Evolutionary conservation across 2,888 invertebrate species (phyloP).

Genomic region (Drosophila birchii): DNA sequence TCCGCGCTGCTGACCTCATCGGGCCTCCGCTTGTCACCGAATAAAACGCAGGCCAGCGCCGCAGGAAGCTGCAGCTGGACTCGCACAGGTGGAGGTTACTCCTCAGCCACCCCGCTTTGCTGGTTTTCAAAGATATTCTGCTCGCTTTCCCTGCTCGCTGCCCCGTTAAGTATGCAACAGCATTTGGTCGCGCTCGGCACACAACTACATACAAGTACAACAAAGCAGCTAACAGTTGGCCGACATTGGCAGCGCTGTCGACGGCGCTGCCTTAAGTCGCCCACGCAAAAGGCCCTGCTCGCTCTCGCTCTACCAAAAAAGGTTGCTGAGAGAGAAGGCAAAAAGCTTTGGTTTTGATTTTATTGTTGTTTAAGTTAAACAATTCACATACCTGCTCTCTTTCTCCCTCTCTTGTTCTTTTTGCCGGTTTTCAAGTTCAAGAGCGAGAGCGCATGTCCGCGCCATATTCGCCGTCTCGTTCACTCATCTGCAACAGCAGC

Average conservation of each 20-base stretch:
- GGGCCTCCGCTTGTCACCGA: conserved; percentile 67
- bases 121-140: conserved; percentile 13
- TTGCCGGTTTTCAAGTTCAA: conserved; percentile 84
- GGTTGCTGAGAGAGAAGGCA: conserved; percentile 45
- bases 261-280: conserved; percentile 66
- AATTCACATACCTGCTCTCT: conserved; percentile 33
- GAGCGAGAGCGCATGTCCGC: conserved; percentile 82
- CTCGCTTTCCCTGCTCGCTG: conserved; percentile 11
- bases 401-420: conserved; percentile 7
- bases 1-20: conserved; percentile 65
- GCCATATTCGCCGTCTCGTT: conserved; percentile 59
- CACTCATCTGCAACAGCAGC: conserved; percentile 30
- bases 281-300: conserved; percentile 70
- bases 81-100: conserved; percentile 26
- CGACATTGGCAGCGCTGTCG: conserved; percentile 58
- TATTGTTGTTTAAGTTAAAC: conserved; percentile 32
- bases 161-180: conserved; percentile 76
- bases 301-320: conserved; percentile 34
- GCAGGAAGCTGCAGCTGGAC: conserved; percentile 35
- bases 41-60: conserved; percentile 30
- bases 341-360: conserved; percentile 17
- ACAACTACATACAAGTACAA: conserved; percentile 53
- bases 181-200: conserved; percentile 42
- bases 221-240: conserved; percentile 77
- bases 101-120: conserved; percentile 22